Base-by-base conservation (phyloP, 1,140 invertebrate species). In the Acromyrmex charruanus region DNA sequence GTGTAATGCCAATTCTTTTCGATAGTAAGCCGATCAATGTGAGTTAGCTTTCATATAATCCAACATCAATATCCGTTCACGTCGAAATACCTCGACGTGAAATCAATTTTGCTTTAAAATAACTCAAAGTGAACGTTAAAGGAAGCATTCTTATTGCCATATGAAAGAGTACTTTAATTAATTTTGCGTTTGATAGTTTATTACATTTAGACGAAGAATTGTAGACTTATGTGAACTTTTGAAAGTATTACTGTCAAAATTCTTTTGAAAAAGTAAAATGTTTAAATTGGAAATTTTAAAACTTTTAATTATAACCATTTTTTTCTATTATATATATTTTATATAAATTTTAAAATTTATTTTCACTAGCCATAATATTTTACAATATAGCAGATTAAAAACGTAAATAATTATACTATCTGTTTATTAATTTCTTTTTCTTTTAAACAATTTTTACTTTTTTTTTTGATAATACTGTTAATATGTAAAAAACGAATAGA, bases 1-100 rank as follows among this genome's bases (percentile, higher is more conserved):
- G 61, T 49, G 28, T 82, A 72, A 82, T 61, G 58, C 44, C 80
- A 74, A 82, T 82, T 82, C 68, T 82, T 61, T 61, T 82, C 68
- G 39, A 65, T 72, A 35, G 35, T 44, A 81, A 81, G 79, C 68
- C 79, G 79, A 72, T 82, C 79, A 49, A 31, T 59, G 25, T 39
- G 79, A 71, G 79, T 72, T 59, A 82, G 53, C 79, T 72, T 71
- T 82, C 39, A n/a, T 59, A 35, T 72, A 82, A 72, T 82, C 53
- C 68, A 28, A 72, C 53, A 82, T 82, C 79, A 72, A 59, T 82
- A 81, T 81, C 66, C 58, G 66, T 53, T 72, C 31, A 72, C 21
- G 39, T 82, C 25, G 53, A 82, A 49, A 82, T 82, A 82, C 18
- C 25, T 82, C 18, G 53, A 59, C 79, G 53, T 44, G 68, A 72